Base-by-base conservation (phyloP, 2,113 vertebrate genomes). In the Glaucidium brasilianum region DNA sequence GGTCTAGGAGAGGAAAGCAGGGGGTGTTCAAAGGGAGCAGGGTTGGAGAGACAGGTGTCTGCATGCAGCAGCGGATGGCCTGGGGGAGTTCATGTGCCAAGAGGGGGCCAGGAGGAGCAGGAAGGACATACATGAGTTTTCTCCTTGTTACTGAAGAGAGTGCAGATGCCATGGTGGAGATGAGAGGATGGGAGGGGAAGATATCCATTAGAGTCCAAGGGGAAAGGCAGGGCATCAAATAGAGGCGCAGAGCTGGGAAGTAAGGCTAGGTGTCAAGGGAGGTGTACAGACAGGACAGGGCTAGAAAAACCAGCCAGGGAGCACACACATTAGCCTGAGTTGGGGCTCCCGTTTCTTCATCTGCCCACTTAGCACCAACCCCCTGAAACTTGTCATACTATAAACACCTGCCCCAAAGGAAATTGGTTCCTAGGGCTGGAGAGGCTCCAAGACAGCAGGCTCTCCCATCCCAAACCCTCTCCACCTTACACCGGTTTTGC, bases 41-140 rank as follows among this genome's bases (percentile, higher is more conserved):
- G 5, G 23, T 45, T 30, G 59, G 26, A 96, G 30, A 92, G 18
- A 20, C 0, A 1, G 37, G 11, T 45, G 10, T 58, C 67, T 83
- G 29, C 2, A 1, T 3, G 2, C 35, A 91, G 41, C 0, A 0
- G 2, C 15, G 37, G 30, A 63, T 0, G 0, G 50, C 25, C 39
- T 29, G 10, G 5, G 30, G 20, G 21, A 71, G 18, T 34, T 50
- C 2, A 0, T 45, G n/a, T 59, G 34, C 50, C 79, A 86, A 73
- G 26, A 85, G 14, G 17, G 19, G 19, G 10, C 27, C 41, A n/a
- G 55, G 19, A 91, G 17, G 45, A 91, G 37, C 29, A 67, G 47
- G 32, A 74, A 93, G 25, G 47, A 58, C 0, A 0, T 50, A 75
- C 27, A 37, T 0, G 6, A 34, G 34, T 67, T 66, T 89, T 80